Base-by-base conservation (phyloP, 2,797 vertebrate genomes). In the Malacoraja senta region DNA sequence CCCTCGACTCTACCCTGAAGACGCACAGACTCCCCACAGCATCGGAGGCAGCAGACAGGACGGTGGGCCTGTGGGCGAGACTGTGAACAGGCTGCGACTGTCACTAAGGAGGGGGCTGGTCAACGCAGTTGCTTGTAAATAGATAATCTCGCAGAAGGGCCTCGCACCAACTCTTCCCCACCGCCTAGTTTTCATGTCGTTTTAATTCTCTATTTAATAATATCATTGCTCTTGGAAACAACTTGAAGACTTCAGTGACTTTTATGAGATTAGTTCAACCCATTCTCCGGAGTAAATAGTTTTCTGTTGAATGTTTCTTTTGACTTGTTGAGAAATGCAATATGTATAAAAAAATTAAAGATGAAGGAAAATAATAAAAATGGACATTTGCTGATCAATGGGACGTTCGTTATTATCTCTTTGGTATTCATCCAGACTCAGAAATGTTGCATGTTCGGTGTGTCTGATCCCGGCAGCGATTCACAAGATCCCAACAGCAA, bases 311-410 rank as follows among this genome's bases (percentile, higher is more conserved):
- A 53, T 81, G 79, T 81, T 81, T 81, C 38, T 81, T 53, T 81
- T n/a, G 29, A 78, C 76, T 78, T 78, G 76, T 78, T 44, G 79
- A 81, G 79, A 81, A 81, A 81, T 81, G 79, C 79, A 81, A 81
- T 81, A 81, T 81, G 79, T 81, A 24, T 9, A 26, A 38, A 38
- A 38, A 80, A 81, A 19, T 72, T 19, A 21, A 53, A 24, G 44
- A 81, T 81, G 38, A 81, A 81, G 79, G 79, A 53, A 53, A 53
- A 53, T 44, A 44, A 9, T 81, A 19, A 81, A 81, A 10, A 1
- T 15, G 19, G 21, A 81, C 15, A 26, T 53, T 81, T 53, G 79
- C 38, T 8, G 17, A 38, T 8, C 17, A 21, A 38, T 44, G 4
- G 17, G 17, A 8, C 38, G 38, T 38, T 38, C 38, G 38, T 8